Base-by-base conservation (phyloP, 2,113 vertebrate species). In the Oenanthe melanoleuca region DNA sequence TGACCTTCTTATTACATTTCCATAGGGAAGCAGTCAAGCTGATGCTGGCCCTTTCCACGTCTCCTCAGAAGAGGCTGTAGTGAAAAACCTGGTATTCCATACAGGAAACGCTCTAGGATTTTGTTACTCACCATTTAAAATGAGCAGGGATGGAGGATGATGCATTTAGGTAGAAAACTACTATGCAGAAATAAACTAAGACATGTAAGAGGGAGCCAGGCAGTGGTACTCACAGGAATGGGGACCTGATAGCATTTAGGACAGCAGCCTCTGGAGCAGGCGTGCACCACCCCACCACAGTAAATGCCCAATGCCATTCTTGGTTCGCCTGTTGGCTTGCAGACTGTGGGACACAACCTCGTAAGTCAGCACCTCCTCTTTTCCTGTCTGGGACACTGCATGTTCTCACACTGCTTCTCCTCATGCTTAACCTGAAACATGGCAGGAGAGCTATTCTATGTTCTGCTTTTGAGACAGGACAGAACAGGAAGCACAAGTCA, bases 231-330 rank as follows among this genome's bases (percentile, higher is more conserved):
- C 42, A 61, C 15, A 60, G 40, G 59, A 86, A 50, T 80, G 15
- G 18, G 44, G n/a, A 64, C 24, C 5, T 55, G 8, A 17, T 9
- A 60, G 13, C 9, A 18, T 44, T 56, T 47, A 37, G 38, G 21
- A 59, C 12, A 25, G 26, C 4, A 44, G 5, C 6, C 19, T 81
- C 44, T 40, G 74, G 26, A 64, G 40, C 60, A 67, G 12, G 23
- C 6, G 44, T 19, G 4, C 8, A 59, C 12, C 21, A 59, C 26
- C 9, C 34, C 22, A 44, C 4, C 25, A 22, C 0, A 1, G 14
- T 14, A 61, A 79, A 83, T 22, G 23, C 1, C 3, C 25, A 66
- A 2, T 1, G 2, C 6, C 6, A 42, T 25, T 73, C 34, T 11
- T 26, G 5, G 16, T 52, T 81, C 2, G 0, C 34, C 40, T 49